Evolutionary conservation across 92 coral and sea anemone species (phyloP).

Genomic region (Epizoanthus scotinus): DNA sequence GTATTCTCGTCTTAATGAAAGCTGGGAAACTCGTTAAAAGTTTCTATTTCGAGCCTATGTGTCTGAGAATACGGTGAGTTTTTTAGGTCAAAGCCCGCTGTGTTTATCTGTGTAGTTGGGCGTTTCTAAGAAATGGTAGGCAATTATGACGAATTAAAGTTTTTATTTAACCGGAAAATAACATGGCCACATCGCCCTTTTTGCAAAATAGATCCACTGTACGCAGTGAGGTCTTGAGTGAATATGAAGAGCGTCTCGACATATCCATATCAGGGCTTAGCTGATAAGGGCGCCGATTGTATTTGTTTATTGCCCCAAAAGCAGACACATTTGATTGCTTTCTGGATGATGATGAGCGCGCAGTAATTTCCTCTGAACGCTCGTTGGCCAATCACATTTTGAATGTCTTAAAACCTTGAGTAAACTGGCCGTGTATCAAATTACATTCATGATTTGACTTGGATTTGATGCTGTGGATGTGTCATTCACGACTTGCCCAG

Average conservation of each 20-base stretch:
- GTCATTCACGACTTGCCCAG: conserved; percentile 7
- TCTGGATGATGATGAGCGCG: conserved; percentile 29
- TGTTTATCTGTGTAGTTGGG: not conserved
- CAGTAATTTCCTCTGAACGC: conserved; percentile 31
- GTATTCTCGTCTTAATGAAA: conserved; percentile 5
- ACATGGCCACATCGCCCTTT: not conserved
- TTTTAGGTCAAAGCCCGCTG: conserved; percentile 7
- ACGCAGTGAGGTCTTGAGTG: not conserved
- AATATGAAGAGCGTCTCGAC: not conserved
- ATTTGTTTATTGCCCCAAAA: conserved; percentile 21
- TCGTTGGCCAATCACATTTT: conserved; percentile 28
- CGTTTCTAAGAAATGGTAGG: conserved; percentile 12
- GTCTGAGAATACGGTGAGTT: conserved; percentile 26
- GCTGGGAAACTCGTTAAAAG: conserved; percentile 37
- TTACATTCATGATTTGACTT: conserved; percentile 9
- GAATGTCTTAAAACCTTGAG: conserved; percentile 6
- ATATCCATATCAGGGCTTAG: not conserved
- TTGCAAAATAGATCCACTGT: not conserved
- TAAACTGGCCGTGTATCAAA: conserved; percentile 19
- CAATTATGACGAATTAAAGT: not conserved
- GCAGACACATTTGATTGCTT: conserved; percentile 26
- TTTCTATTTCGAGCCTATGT: conserved; percentile 7
- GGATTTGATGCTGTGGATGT: not conserved
- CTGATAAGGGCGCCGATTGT: conserved; percentile 32
- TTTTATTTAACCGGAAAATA: conserved; percentile 21